Evolutionary conservation across 2,888 invertebrate genomes (phyloP), one percentile per base, ranked within the genome.

Genomic region (Phorcus lineatus): DNA sequence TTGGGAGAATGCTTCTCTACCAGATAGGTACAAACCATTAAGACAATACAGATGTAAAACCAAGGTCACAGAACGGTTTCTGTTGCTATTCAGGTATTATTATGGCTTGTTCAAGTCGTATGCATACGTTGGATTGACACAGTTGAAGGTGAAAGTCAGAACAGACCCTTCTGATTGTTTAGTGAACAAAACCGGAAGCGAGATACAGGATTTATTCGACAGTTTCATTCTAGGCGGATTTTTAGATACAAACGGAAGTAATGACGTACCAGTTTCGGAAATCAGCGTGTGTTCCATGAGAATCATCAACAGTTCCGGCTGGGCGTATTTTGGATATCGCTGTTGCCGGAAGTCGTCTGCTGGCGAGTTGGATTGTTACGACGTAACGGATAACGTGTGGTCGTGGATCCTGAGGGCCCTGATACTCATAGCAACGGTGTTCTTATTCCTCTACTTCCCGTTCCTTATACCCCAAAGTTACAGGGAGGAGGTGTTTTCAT

Each of bases 381-480:
- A 77, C 16, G 74, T 81, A 9, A 77, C 40, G 1, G 81, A 83
- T 13, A 82, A 81, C 36, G 52, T 40, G 0, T 80, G 82, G 82
- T 77, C 79, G 17, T 82, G 80, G 80, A 74, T 76, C 4, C 76
- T 83, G 70, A 40, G 81, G n/a, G 74, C 75, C 0, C 70, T 79
- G 74, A 70, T 83, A 55, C 40, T 82, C 31, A 57, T 28, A 19
- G 2, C 79, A 19, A 74, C 82, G 19, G 52, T 79, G 3, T 55
- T 83, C 9, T 66, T 83, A 24, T 82, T 82, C 47, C 78, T 83
- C 2, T 82, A 82, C 74, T 82, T 82, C 31, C 83, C 83, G 6
- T 52, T 9, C 6, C 36, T 83, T 13, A 79, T 83, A 16, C 83
- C 83, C 13, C 55, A 17, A 52, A 67, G 66, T 17, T 47, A 31